These are phyloP conservation scores for Diploscapter pachys DNA, from an alignment of 1,140 invertebrate species.

Conservation along the genomic window DNA sequence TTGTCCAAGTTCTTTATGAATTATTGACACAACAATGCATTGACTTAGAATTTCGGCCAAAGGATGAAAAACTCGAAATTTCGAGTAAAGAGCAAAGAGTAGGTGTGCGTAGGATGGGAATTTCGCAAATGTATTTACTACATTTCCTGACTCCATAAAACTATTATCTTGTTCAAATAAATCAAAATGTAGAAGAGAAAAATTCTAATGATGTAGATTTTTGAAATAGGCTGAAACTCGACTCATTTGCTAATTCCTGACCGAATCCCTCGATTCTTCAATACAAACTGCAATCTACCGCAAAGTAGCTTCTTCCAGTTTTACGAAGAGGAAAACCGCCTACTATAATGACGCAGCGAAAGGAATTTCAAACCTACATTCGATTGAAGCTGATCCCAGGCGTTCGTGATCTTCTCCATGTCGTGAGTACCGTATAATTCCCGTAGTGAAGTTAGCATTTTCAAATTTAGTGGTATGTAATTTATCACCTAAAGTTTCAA, in stretches of 20 bases:
- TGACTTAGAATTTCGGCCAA: constrained; percentile 10
- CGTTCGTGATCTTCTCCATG: constrained; percentile 46
- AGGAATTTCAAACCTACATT: constrained; percentile 39
- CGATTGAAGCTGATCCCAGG: constrained; percentile 54
- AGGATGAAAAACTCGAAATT: constrained; percentile 5
- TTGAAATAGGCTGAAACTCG: no score
- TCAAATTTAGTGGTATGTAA: constrained; percentile 55
- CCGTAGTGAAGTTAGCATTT: constrained; percentile 55
- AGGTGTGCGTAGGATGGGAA: constrained; percentile 4
- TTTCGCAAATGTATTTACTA: constrained; percentile 10
- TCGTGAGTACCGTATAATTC: constrained; percentile 53
- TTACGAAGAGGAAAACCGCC: no score
- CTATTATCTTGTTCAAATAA: no score
- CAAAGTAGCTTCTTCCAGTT: no score
- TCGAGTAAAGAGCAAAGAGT: neutral
- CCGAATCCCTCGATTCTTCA: no score
- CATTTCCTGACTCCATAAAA: neutral
- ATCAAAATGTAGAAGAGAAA: no score
- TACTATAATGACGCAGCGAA: no score
- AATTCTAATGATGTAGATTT: no score
- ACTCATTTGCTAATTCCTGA: no score
- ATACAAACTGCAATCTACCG: no score
- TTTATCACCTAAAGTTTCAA: constrained; percentile 31
- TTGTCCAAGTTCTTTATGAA: constrained; percentile 22
- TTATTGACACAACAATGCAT: constrained; percentile 10